A percentile compares a stretch with the other conserved stretches of the same genome.
Conservation (phyloP, 2,888 invertebrate genomes). For the Aphidius colemani region DNA sequence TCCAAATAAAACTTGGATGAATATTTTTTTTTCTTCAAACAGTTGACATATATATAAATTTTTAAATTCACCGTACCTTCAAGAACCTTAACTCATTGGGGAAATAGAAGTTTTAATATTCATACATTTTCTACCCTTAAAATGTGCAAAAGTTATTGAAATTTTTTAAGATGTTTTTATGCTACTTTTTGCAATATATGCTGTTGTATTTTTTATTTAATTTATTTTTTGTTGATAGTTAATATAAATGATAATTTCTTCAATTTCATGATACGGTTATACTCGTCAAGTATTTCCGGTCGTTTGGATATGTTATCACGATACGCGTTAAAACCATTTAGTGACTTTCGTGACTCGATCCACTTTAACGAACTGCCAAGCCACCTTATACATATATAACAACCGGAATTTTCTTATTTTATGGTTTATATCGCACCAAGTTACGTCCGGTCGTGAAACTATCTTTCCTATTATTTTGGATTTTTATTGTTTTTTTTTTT, state of each 20-base stretch:
- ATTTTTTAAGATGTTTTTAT: too few species aligned
- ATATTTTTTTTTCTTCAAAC: too few species aligned
- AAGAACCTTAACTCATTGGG: too few species aligned
- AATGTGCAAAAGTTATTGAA: too few species aligned
- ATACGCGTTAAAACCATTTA: conserved; percentile 25
- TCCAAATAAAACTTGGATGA: too few species aligned
- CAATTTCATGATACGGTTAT: conserved; percentile 17
- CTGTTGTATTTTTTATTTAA: too few species aligned
- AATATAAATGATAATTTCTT: conserved; percentile 6
- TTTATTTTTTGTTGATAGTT: too few species aligned
- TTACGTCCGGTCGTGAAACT: conserved; percentile 22
- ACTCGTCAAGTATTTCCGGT: conserved; percentile 30
- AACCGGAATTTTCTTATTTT: conserved; percentile 18
- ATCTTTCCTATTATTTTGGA: conserved; percentile 7
- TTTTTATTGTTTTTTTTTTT: background rate
- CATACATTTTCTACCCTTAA: too few species aligned
- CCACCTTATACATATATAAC: conserved; percentile 8
- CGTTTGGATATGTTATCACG: conserved; percentile 29
- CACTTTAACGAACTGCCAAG: conserved; percentile 30
- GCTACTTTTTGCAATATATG: too few species aligned
- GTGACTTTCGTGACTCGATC: conserved; percentile 33
- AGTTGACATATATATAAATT: too few species aligned
- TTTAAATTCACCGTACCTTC: too few species aligned
- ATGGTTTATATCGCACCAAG: conserved; percentile 27
- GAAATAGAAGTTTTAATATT: too few species aligned